A percentile compares a stretch with the other conserved stretches of the same genome.
Conservation (phyloP, 2,888 invertebrate species). For the Bruchidius siliquastri region DNA sequence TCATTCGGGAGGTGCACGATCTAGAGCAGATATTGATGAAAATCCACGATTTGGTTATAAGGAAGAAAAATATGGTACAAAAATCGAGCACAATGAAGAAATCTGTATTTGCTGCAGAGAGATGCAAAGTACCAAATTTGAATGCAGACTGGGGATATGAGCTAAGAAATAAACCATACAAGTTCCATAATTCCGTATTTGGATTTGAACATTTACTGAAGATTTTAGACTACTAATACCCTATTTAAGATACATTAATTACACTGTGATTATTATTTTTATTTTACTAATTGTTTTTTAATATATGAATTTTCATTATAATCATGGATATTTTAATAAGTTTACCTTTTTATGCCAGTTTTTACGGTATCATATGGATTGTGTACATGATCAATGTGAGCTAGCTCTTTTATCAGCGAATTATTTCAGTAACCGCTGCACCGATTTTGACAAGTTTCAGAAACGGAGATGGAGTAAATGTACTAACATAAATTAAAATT, state of each 20-base stretch:
- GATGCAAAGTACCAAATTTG: constrained; percentile 30
- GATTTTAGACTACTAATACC: neutral
- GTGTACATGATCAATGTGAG: too few species aligned
- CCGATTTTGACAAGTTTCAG: too few species aligned
- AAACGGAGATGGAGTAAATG: too few species aligned
- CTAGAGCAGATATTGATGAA: constrained; percentile 31
- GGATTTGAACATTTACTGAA: neutral
- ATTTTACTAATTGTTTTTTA: neutral
- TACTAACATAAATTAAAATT: too few species aligned
- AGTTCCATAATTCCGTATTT: constrained; percentile 36
- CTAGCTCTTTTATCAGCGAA: too few species aligned
- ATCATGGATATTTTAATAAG: too few species aligned
- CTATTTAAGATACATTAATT: too few species aligned
- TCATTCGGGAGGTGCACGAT: constrained; percentile 35
- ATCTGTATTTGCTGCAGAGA: constrained; percentile 29
- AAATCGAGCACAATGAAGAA: constrained; percentile 20
- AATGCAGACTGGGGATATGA: constrained; percentile 43
- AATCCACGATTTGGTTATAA: constrained; percentile 31
- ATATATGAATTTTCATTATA: neutral
- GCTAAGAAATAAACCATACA: constrained; percentile 34
- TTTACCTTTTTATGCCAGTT: too few species aligned
- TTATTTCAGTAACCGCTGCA: too few species aligned
- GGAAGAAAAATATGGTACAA: constrained; percentile 40
- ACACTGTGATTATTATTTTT: neutral
- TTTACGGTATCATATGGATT: too few species aligned